Conservation (phyloP, 2,888 invertebrate species). For the Amaurobius ferox region DNA sequence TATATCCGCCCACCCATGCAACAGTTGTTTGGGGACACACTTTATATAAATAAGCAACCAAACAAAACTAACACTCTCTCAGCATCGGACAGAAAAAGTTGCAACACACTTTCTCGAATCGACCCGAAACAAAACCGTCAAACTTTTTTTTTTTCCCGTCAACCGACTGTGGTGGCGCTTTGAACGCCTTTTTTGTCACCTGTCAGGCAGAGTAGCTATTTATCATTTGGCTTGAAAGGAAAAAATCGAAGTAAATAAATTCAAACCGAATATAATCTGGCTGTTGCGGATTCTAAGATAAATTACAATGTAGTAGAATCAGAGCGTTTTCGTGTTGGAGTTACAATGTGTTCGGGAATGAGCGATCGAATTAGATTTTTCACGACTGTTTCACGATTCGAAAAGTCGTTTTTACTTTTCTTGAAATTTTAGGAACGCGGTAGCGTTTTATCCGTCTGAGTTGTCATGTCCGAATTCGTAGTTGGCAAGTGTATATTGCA, state of each 20-base stretch:
- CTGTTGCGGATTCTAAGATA: not conserved
- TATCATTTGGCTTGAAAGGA: slow-evolving; percentile 28
- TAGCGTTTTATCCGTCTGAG: no score
- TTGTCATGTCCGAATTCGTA: no score
- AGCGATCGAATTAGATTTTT: no score
- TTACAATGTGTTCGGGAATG: not conserved
- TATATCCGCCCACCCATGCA: not conserved
- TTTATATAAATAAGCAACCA: not conserved
- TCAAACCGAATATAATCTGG: slow-evolving; percentile 18
- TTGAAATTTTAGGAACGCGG: no score
- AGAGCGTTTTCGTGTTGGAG: not conserved
- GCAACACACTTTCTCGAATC: not conserved
- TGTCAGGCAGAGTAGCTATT: slow-evolving; percentile 59
- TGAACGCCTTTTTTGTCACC: slow-evolving; percentile 66
- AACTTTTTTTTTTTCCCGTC: not conserved
- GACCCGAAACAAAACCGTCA: slow-evolving; percentile 10
- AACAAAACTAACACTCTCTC: not conserved
- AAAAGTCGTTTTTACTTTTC: no score
- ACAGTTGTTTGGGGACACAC: not conserved
- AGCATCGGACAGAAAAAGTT: not conserved
- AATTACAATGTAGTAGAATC: not conserved
- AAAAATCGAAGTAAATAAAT: slow-evolving; percentile 48
- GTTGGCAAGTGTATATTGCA: no score
- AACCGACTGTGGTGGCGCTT: slow-evolving; percentile 42
- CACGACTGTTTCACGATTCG: no score